Percentiles rank a stretch among this genome's conserved stretches.
phyloP scores from a whole-genome alignment of 1,140 invertebrate species.

The Camponotus vicinus region DNA sequence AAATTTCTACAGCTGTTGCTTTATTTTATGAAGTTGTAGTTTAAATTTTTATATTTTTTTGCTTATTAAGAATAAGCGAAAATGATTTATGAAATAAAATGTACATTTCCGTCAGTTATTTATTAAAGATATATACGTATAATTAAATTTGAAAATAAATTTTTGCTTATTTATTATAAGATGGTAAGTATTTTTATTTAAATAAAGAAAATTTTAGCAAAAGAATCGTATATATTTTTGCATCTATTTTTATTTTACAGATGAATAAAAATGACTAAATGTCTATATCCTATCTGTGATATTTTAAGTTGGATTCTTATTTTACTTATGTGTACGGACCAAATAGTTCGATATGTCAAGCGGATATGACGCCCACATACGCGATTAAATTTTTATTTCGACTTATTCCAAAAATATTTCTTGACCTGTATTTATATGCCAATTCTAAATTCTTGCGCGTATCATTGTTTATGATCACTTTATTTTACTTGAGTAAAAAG shows the following conservation, averaged over 20 bases:
- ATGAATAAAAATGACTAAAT: not conserved
- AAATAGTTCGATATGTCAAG: conserved; percentile 26
- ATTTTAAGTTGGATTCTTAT: conserved; percentile 36
- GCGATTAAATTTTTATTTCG: conserved; percentile 33
- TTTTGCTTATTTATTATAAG: not conserved
- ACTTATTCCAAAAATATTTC: conserved; percentile 30
- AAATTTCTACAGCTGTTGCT: not conserved
- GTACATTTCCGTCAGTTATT: not conserved
- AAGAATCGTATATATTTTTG: not conserved
- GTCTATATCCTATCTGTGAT: not conserved
- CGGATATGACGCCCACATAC: not conserved
- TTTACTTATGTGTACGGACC: not conserved
- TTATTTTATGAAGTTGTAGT: not conserved
- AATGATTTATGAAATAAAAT: not conserved
- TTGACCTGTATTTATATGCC: conserved; percentile 3
- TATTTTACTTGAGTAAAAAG: not conserved
- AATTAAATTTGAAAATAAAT: not conserved
- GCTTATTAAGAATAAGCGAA: not conserved
- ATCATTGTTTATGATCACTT: not conserved
- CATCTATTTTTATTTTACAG: not conserved
- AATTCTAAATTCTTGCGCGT: not conserved
- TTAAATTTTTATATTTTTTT: not conserved
- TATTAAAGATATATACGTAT: not conserved
- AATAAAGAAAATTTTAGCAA: not conserved
- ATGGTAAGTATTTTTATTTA: not conserved